A percentile compares a stretch with the other conserved stretches of the same genome.
Conservation (phyloP, 2,888 invertebrate species). For the Coelogynopora nodosa region DNA sequence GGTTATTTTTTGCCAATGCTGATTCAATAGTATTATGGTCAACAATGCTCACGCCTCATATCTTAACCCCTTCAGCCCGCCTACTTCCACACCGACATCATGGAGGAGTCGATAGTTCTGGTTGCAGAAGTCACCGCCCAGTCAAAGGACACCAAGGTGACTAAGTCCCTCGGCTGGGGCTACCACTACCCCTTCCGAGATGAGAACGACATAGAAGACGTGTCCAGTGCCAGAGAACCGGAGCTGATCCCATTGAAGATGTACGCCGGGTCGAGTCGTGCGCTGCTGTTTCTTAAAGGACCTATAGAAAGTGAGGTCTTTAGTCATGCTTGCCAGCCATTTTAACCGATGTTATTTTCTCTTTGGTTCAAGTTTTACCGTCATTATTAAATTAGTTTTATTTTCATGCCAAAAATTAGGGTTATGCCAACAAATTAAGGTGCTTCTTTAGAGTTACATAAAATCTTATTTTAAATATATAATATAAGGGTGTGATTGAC, state of each 20-base stretch:
- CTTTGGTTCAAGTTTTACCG: no score
- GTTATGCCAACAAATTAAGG: no score
- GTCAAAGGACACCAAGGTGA: neutral
- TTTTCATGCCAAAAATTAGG: no score
- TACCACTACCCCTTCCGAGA: neutral
- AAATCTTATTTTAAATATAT: no score
- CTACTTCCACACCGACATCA: conserved; percentile 9
- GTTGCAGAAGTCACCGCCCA: neutral
- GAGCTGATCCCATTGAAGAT: neutral
- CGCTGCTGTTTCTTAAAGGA: neutral
- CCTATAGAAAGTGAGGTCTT: conserved; percentile 4
- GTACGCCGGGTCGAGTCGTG: neutral
- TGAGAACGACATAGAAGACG: neutral
- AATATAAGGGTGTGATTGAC: no score
- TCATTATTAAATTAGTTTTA: no score
- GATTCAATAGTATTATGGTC: no score
- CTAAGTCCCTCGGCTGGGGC: neutral
- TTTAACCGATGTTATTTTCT: no score
- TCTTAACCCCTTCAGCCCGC: neutral
- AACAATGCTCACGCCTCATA: no score
- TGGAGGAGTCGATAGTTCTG: neutral
- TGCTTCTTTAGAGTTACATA: no score
- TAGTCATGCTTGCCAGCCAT: no score
- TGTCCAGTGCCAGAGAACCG: neutral
- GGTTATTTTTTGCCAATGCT: no score